Evolutionary conservation across 2,888 invertebrate genomes (phyloP), one percentile per base, ranked within the genome.

Genomic region (Hyalella azteca): DNA sequence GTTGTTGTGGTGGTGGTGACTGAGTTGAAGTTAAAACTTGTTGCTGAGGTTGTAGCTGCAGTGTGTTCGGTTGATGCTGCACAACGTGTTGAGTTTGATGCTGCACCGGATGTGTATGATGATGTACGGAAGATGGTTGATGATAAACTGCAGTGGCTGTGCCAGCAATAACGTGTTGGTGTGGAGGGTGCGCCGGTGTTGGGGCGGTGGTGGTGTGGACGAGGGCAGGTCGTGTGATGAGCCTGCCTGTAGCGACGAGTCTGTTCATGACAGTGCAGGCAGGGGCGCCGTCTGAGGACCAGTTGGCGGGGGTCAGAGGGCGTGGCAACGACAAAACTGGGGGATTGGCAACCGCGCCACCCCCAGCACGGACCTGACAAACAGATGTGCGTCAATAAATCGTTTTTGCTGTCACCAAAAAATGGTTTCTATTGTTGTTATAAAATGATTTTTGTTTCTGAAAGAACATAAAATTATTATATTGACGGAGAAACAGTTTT

Each of bases 1-100:
- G 80, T 80, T n/a, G 82, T 11, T 13, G 11, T 29, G 32, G 9
- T 2, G 66, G 36, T 11, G 66, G 66, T 36, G 66, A 36, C 29
- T 32, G 36, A 32, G 19, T 32, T 29, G 66, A 36, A 36, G 29
- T 66, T 15, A 66, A 36, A 22, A 66, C 66, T 39, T 66, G 66
- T 15, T 66, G 66, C 66, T 66, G 66, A 5, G 66, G 66, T 54
- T 22, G 54, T 4, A 5, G 22, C 9, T 22, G 26, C 13, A 29
- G 54, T n/a, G n/a, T n/a, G 4, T 22, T 7, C 1, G 22, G 54
- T 54, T 54, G 54, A 11, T 54, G 54, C n/a, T n/a, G n/a, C n/a
- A n/a, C n/a, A n/a, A n/a, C n/a, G n/a, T n/a, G n/a, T n/a, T n/a
- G n/a, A n/a, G n/a, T n/a, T n/a, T n/a, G n/a, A n/a, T n/a, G n/a